phyloP scores from a whole-genome alignment of 2,113 vertebrate genomes.

The Orcinus orca region DNA sequence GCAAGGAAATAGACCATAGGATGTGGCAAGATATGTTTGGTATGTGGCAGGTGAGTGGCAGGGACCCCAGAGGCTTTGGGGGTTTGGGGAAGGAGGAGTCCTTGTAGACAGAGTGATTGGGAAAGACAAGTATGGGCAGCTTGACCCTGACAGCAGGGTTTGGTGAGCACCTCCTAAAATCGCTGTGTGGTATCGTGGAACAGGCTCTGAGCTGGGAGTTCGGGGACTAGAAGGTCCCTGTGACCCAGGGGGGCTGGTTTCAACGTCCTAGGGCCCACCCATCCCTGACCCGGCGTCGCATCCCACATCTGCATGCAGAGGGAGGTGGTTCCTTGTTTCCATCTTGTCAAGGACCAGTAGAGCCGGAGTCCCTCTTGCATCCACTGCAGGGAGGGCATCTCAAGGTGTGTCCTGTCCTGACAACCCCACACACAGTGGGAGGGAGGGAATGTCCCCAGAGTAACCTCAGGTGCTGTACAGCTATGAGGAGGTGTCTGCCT shows the following conservation, averaged over 20 bases:
- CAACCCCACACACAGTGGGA: not conserved
- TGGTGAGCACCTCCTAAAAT: not conserved
- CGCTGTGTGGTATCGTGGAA: accelerated
- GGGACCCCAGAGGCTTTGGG: not conserved
- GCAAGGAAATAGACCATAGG: not conserved
- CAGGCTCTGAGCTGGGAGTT: not conserved
- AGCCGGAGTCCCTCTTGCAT: not conserved
- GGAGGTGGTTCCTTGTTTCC: not conserved
- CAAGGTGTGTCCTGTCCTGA: not conserved
- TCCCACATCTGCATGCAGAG: not conserved
- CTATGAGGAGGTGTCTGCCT: not conserved
- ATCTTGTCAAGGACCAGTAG: not conserved
- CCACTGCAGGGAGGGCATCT: not conserved
- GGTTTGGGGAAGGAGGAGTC: not conserved
- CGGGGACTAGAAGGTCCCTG: not conserved
- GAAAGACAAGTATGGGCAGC: not conserved
- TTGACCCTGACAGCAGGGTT: not conserved
- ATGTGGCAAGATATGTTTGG: not conserved
- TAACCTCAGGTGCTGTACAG: not conserved
- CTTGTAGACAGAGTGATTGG: not conserved
- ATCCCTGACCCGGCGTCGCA: too few species aligned
- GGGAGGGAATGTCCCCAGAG: not conserved
- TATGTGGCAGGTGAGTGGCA: not conserved
- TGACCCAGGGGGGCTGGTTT: not conserved
- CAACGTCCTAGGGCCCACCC: too few species aligned